Percentiles rank a stretch among this genome's conserved stretches.
Evolutionary conservation across 2,888 invertebrate species (phyloP).

Genomic region (Lysandra bellargus): DNA sequence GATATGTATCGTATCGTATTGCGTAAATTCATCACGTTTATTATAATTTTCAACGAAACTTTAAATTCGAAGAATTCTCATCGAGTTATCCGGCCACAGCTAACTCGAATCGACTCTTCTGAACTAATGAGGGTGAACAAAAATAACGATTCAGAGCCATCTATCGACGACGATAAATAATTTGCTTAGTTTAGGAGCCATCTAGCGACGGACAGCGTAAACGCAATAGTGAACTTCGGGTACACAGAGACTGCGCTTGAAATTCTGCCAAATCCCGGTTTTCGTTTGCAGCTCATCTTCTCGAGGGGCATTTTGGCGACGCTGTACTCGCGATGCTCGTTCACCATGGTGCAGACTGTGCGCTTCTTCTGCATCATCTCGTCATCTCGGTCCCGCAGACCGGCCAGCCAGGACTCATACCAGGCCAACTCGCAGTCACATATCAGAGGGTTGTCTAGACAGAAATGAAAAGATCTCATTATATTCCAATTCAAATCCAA

Average conservation of each 20-base stretch:
- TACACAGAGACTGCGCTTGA: slow-evolving; percentile 53
- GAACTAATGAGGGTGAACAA: slow-evolving; percentile 45
- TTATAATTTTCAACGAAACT: slow-evolving; percentile 52
- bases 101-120: slow-evolving; percentile 62
- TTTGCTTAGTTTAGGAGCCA: slow-evolving; percentile 54
- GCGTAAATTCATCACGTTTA: slow-evolving; percentile 71
- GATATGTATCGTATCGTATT: slow-evolving; percentile 78
- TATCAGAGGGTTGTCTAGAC: slow-evolving; percentile 90
- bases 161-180: slow-evolving; percentile 13
- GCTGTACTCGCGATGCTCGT: slow-evolving; percentile 90
- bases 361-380: slow-evolving; percentile 94
- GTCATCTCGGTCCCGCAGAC: slow-evolving; percentile 89
- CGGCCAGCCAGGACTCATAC: slow-evolving; percentile 91
- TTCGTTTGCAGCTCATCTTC: slow-evolving; percentile 90
- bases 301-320: slow-evolving; percentile 90
- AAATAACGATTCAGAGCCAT: slow-evolving; percentile 27
- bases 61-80: slow-evolving; percentile 54
- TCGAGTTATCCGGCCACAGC: slow-evolving; percentile 76
- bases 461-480: slow-evolving; percentile 5
- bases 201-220: slow-evolving; percentile 56
- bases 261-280: slow-evolving; percentile 72
- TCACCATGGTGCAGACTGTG: slow-evolving; percentile 89
- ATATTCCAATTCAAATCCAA: too few species aligned
- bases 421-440: slow-evolving; percentile 94
- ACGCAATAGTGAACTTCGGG: slow-evolving; percentile 51